Conservation (phyloP, 2,113 vertebrate genomes). For the Glaucomys volans region DNA sequence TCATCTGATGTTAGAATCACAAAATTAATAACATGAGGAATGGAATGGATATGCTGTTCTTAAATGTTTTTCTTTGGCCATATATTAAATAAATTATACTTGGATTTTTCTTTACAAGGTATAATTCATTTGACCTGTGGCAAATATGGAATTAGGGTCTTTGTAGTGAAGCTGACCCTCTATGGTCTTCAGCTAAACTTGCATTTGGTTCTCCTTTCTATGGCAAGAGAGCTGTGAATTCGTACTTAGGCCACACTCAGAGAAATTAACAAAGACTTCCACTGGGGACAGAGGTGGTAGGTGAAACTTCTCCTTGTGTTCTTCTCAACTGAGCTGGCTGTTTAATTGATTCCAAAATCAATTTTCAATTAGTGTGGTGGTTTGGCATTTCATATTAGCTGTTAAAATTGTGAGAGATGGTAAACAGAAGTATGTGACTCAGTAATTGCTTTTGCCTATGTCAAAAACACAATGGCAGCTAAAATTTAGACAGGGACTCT, state of each 20-base stretch:
- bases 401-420: conserved; percentile 77
- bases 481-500: conserved; percentile 25
- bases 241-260: neutral
- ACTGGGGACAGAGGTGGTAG: neutral
- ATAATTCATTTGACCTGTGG: neutral
- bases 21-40: neutral
- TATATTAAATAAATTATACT: neutral
- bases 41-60: neutral
- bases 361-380: conserved; percentile 86
- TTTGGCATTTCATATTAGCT: conserved; percentile 81
- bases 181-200: neutral
- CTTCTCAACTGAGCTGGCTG: conserved; percentile 57
- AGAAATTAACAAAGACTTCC: conserved; percentile 64
- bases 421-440: conserved; percentile 78
- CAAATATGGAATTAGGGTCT: neutral
- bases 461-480: conserved; percentile 68
- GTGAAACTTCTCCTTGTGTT: conserved; percentile 45
- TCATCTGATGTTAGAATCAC: neutral
- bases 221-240: neutral
- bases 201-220: neutral
- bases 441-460: conserved; percentile 78
- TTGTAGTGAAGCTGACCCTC: neutral
- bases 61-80: neutral
- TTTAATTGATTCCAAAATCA: conserved; percentile 86
- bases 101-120: neutral